Base-by-base conservation (phyloP, 2,113 vertebrate genomes). In the Oceanodroma tethys region DNA sequence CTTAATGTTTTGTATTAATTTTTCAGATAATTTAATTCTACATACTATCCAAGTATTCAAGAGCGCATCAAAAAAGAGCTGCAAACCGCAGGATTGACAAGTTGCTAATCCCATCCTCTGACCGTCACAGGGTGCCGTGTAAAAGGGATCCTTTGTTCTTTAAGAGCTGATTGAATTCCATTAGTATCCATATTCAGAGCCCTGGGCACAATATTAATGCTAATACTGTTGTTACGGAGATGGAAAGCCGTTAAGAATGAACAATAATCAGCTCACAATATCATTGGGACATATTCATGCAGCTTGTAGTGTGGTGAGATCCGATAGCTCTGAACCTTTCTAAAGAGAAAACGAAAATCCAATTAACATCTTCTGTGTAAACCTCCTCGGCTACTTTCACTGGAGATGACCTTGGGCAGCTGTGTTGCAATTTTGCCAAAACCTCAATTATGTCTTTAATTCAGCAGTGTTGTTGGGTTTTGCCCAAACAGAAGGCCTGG, bases 221-320 rank as follows among this genome's bases (percentile, higher is more conserved):
- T 96, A 86, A 95, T 90, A 88, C 78, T 1, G 78, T 86, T 97
- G 95, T 96, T 96, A 91, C 80, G 48, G 91, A 95, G 93, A 96
- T 96, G 95, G 96, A 86, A 94, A 96, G 86, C 93, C 29, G 73
- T 81, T 90, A 88, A 83, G 90, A 79, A 88, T 13, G 94, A 94
- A 94, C 96, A 97, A 93, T 92, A 96, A 97, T 95, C 97, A 97
- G 96, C 95, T 93, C 95, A 93, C 96, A 93, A 12, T 65, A 95
- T 97, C 96, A 45, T 27, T 91, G 96, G 96, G 91, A 82, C 89
- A 92, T 93, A 95, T 91, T 95, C 96, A 95, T 93, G 95, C 88
- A 45, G 95, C 63, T 94, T 89, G 89, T 92, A 79, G 73, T 4
- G 58, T 85, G 96, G 93, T 86, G 90, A 95, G 92, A 97, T 97